Conservation (phyloP, 2,113 vertebrate species). For the Amphilophus citrinellus region DNA sequence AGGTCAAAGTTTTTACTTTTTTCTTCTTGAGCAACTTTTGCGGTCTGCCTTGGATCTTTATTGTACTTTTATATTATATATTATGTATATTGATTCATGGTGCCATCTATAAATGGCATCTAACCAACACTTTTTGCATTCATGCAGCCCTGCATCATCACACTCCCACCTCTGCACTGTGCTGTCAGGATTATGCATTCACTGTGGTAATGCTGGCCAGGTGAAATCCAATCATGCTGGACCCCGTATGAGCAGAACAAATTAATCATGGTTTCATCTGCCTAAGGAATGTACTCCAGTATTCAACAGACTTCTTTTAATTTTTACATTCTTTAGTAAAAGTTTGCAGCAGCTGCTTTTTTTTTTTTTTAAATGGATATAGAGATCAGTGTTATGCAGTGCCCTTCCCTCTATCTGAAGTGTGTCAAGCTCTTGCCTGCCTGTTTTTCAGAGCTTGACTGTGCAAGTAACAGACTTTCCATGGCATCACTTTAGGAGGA, state of each 20-base stretch:
- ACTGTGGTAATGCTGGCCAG: constrained; percentile 3
- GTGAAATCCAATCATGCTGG: not conserved
- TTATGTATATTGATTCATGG: not conserved
- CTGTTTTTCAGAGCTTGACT: not conserved
- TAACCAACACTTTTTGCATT: not conserved
- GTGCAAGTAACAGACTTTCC: not conserved
- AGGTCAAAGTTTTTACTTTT: not conserved
- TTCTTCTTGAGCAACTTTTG: not conserved
- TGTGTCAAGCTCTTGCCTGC: not conserved
- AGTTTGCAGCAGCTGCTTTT: not conserved
- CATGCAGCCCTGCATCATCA: not conserved
- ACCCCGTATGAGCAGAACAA: not conserved
- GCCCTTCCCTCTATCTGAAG: not conserved
- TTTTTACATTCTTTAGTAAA: not conserved
- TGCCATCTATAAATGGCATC: not conserved
- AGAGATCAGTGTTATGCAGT: not conserved
- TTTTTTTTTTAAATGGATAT: not conserved
- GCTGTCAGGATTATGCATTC: not conserved
- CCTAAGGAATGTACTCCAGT: not conserved
- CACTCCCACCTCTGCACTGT: not conserved
- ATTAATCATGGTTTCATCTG: not conserved
- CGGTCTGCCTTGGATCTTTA: rapidly evolving
- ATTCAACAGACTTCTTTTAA: not conserved
- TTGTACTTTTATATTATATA: not conserved
- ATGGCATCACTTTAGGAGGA: not conserved